Evolutionary conservation across 2,888 invertebrate genomes (phyloP).

Genomic region (Coremacera marginata): DNA sequence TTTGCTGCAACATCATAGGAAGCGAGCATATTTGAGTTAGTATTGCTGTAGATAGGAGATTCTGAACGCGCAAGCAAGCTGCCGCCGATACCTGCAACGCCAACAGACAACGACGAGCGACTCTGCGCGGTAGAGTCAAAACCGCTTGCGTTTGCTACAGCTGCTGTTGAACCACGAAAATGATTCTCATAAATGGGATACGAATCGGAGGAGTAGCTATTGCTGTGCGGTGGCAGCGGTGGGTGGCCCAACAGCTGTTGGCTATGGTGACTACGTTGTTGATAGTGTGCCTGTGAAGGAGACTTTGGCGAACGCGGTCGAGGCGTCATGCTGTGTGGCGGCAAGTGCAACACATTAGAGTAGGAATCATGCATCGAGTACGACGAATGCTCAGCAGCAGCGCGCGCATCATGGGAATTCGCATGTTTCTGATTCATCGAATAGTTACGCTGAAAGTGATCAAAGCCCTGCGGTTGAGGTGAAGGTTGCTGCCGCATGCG

Average conservation of each 20-base stretch:
- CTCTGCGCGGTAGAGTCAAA: slow-evolving; percentile 44
- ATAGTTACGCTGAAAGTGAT: slow-evolving; percentile 68
- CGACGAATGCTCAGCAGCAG: slow-evolving; percentile 40
- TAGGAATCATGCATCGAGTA: slow-evolving; percentile 54
- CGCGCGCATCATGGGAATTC: slow-evolving; percentile 62
- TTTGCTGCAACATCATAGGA: slow-evolving; percentile 48
- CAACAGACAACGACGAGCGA: slow-evolving; percentile 47
- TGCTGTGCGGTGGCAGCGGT: slow-evolving; percentile 47
- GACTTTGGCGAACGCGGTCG: slow-evolving; percentile 51
- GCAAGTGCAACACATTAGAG: slow-evolving; percentile 59
- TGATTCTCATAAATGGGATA: slow-evolving; percentile 74
- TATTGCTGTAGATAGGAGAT: slow-evolving; percentile 73
- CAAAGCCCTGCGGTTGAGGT: slow-evolving; percentile 51
- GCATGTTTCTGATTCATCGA: slow-evolving; percentile 65
- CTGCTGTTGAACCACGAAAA: slow-evolving; percentile 61
- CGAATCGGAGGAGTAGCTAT: slow-evolving; percentile 63
- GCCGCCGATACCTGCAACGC: background rate
- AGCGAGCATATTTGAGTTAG: slow-evolving; percentile 64
- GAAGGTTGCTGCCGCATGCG: slow-evolving; percentile 69
- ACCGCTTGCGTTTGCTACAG: slow-evolving; percentile 37
- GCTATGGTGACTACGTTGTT: slow-evolving; percentile 49
- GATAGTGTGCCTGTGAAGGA: slow-evolving; percentile 47
- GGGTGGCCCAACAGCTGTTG: slow-evolving; percentile 40
- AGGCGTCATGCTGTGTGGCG: slow-evolving; percentile 56
- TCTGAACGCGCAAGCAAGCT: slow-evolving; percentile 60